Percentiles rank a stretch among this genome's conserved stretches.
These are phyloP conservation scores for Cyclargus thomasi DNA, from an alignment of 1,140 invertebrate species.

Conservation along the genomic window DNA sequence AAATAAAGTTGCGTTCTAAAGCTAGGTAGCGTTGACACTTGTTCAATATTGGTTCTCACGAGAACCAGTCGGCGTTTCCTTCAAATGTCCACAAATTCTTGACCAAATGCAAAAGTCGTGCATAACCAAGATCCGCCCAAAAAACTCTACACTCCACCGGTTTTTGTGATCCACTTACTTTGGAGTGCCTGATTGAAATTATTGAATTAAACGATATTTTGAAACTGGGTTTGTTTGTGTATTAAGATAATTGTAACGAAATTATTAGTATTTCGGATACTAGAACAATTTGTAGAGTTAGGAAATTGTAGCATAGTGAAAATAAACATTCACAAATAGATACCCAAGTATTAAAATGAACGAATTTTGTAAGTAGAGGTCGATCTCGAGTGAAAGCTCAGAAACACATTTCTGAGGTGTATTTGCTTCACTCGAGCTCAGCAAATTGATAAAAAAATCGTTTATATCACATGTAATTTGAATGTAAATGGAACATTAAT, in stretches of 20 bases:
- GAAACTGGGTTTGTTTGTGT: neutral
- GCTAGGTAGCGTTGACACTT: slow-evolving; percentile 48
- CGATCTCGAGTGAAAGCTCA: no score
- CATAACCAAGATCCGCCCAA: slow-evolving; percentile 61
- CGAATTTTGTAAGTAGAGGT: no score
- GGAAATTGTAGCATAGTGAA: no score
- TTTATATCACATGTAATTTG: slow-evolving; percentile 37
- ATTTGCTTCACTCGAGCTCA: neutral
- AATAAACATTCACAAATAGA: no score
- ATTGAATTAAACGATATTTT: neutral
- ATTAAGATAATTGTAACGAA: no score
- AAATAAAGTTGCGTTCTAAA: slow-evolving; percentile 39
- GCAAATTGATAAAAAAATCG: slow-evolving; percentile 13
- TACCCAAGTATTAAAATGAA: no score
- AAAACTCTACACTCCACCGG: slow-evolving; percentile 56
- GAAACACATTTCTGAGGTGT: no score
- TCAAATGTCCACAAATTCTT: slow-evolving; percentile 56
- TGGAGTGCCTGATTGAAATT: slow-evolving; percentile 19
- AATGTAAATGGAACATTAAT: slow-evolving; percentile 53
- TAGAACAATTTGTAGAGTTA: no score
- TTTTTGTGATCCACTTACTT: slow-evolving; percentile 40
- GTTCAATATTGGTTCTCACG: slow-evolving; percentile 60
- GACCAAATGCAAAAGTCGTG: slow-evolving; percentile 67
- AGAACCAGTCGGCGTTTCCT: slow-evolving; percentile 60
- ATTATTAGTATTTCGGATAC: no score